Evolutionary conservation across 2,888 invertebrate genomes (phyloP).

Genomic region (Hypolimnas misippus): DNA sequence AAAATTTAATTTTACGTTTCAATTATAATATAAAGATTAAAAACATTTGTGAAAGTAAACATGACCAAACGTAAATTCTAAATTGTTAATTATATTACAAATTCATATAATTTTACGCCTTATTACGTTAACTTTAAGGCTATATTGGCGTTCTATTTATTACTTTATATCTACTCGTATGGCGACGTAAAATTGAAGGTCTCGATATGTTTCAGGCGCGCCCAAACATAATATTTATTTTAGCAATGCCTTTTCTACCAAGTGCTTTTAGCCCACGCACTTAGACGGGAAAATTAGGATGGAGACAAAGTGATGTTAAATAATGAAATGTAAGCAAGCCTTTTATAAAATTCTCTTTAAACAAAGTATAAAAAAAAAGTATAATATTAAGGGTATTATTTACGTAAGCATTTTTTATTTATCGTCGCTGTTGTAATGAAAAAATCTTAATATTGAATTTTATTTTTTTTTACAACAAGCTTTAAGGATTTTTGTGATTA

Average conservation of each 20-base stretch:
- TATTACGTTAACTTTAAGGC: not conserved
- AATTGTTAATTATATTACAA: not conserved
- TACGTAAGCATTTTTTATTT: not conserved
- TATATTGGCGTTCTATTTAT: not conserved
- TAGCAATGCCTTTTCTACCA: conserved; percentile 36
- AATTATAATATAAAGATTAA: conserved; percentile 5
- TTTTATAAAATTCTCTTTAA: conserved; percentile 15
- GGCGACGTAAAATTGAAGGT: conserved; percentile 26
- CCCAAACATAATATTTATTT: conserved; percentile 44
- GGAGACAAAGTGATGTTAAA: conserved; percentile 31
- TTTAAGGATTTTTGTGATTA: too few relatives aligned
- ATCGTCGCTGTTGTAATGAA: not conserved
- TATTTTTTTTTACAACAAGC: too few relatives aligned
- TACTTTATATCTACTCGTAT: conserved; percentile 8
- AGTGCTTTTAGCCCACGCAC: conserved; percentile 38
- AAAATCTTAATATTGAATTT: too few relatives aligned
- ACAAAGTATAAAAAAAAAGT: not conserved
- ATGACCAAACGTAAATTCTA: not conserved
- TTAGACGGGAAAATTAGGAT: conserved; percentile 24
- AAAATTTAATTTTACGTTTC: not conserved
- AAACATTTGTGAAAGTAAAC: too few relatives aligned
- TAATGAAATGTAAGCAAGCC: conserved; percentile 28
- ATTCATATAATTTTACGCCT: not conserved
- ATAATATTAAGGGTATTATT: not conserved
- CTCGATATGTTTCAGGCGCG: conserved; percentile 29